Evolutionary conservation across 2,113 vertebrate species (phyloP), one percentile per base, ranked within the genome.

Genomic region (Manacus vitellinus): DNA sequence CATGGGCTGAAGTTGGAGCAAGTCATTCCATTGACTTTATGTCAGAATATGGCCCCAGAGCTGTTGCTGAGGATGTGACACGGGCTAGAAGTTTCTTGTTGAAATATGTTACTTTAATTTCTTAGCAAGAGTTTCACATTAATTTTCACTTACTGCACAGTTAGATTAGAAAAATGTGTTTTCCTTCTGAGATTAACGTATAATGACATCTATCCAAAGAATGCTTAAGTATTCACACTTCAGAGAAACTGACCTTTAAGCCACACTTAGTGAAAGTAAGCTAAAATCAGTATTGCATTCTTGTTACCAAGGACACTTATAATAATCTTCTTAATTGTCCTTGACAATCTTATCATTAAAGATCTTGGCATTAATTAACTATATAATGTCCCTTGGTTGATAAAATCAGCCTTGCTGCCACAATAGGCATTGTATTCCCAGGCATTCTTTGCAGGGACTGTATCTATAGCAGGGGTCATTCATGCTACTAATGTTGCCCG

Each of bases 261-360:
- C 61, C 80, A 97, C 98, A 98, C 97, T 98, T 98, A 97, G 95
- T 94, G 92, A 97, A 98, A 98, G 96, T 97, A 98, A 98, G 95
- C 91, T 97, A 97, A 98, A 98, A 98, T 97, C 92, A 91, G 81
- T 89, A 58, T 74, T 86, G 88, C 97, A 96, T 98, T 98, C 97
- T 96, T 97, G 98, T 98, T 98, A 89, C 98, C 98, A 98, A 98
- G 98, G 98, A 98, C 98, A 97, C 97, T 98, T 98, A 91, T 97
- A 98, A 98, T 98, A 97, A 98, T 98, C 96, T 97, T 95, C 89
- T 98, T 98, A 98, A 98, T 98, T 98, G 98, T 98, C 98, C 97
- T 98, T 97, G 97, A 97, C 97, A 94, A 97, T 98, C 88, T 98
- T 97, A 97, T 98, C 97, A 98, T 98, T 97, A 98, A 98, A 97